Evolutionary conservation across 53 echinoderm and acorn worm genomes (phyloP).

Genomic region (Zoroaster sp.): DNA sequence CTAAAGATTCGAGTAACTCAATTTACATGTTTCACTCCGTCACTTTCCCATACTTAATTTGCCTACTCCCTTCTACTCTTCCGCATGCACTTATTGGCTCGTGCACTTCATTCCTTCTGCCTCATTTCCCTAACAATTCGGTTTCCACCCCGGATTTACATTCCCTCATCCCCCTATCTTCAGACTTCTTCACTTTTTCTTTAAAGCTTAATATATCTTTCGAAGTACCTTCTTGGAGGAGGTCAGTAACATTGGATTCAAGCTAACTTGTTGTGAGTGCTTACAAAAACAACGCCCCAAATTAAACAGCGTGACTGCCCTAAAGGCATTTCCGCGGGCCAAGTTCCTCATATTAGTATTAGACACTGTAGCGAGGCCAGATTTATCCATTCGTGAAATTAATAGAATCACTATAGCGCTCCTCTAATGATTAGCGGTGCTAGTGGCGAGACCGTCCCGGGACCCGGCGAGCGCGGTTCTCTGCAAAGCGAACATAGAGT

Average conservation of each 20-base stretch:
- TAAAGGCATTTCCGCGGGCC: neutral
- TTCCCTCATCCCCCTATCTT: neutral
- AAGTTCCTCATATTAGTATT: neutral
- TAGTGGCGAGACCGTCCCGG: constrained; percentile 27
- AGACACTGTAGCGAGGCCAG: constrained; percentile 42
- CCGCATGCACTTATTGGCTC: no score
- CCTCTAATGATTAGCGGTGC: constrained; percentile 34
- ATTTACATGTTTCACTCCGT: no score
- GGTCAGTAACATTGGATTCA: constrained; percentile 15
- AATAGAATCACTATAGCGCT: constrained; percentile 41
- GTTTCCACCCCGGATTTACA: neutral
- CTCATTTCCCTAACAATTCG: no score
- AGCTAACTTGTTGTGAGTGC: neutral
- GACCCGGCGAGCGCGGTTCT: neutral
- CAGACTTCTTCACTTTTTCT: neutral
- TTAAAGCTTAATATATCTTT: neutral
- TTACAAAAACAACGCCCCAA: constrained; percentile 35
- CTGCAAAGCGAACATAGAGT: neutral
- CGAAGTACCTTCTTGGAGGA: no score
- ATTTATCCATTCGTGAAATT: constrained; percentile 52
- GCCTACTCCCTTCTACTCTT: no score
- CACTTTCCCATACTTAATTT: no score
- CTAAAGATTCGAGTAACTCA: no score
- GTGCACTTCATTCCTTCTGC: no score
- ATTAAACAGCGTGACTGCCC: neutral